These are phyloP conservation scores for Fopius arisanus DNA, from an alignment of 1,140 invertebrate species.

Conservation along the genomic window DNA sequence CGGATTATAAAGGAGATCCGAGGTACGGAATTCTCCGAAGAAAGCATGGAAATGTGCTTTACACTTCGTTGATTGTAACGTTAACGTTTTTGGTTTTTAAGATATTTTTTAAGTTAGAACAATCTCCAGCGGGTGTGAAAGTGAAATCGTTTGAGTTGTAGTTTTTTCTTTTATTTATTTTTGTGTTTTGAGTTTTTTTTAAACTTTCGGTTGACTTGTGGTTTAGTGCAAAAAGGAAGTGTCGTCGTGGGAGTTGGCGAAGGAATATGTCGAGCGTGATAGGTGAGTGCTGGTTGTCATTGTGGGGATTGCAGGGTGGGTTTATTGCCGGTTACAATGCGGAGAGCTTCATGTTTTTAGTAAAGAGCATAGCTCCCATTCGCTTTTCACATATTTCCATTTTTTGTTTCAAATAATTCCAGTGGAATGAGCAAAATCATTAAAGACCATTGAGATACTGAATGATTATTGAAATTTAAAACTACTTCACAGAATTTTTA, in stretches of 20 bases:
- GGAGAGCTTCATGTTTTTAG: background rate
- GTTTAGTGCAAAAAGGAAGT: background rate
- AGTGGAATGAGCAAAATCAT: background rate
- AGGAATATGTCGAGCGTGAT: slow-evolving; percentile 29
- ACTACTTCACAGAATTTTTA: no score
- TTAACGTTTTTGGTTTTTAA: background rate
- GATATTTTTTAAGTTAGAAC: background rate
- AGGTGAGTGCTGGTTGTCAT: slow-evolving; percentile 22
- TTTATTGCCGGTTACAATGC: background rate
- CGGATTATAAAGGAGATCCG: background rate
- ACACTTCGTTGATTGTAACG: background rate
- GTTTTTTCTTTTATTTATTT: background rate
- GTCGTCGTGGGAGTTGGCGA: background rate
- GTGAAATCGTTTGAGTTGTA: background rate
- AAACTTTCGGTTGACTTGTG: no score
- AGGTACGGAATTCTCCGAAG: background rate
- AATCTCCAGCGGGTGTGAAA: background rate
- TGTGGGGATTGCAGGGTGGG: background rate
- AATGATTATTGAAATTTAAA: no score
- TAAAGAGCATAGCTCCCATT: background rate
- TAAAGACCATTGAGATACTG: background rate
- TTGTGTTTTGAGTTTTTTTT: no score
- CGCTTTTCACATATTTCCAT: no score
- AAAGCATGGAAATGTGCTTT: background rate
- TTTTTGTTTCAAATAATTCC: no score